A percentile compares a stretch with the other conserved stretches of the same genome.
Conservation (phyloP, 1,140 invertebrate species). For the Yoshiicerus persimilis region DNA sequence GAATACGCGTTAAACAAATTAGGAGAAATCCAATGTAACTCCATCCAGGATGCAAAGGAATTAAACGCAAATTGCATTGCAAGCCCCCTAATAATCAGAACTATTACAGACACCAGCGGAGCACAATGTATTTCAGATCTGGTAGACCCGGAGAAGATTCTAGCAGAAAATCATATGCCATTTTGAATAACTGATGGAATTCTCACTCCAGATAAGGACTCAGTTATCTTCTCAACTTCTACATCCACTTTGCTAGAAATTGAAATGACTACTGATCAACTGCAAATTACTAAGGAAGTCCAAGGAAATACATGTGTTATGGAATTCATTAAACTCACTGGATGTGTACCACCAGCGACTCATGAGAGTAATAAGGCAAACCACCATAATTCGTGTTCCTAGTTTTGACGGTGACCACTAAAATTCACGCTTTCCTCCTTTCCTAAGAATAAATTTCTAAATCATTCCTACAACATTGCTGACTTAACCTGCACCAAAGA, state of each 20-base stretch:
- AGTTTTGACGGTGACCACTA: no score
- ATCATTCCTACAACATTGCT: no score
- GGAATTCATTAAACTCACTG: neutral
- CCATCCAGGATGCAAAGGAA: neutral
- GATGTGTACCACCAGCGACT: no score
- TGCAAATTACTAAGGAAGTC: neutral
- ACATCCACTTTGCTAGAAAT: neutral
- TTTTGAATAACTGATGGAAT: neutral
- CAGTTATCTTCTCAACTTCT: neutral
- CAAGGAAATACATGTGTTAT: neutral
- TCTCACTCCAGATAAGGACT: neutral
- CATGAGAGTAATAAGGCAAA: no score
- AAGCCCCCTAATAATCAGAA: neutral
- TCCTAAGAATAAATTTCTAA: no score
- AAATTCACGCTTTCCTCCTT: no score
- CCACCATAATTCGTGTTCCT: no score
- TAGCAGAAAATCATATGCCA: neutral
- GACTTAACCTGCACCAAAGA: no score
- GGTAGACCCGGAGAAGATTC: neutral
- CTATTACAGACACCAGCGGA: neutral
- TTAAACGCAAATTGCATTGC: neutral
- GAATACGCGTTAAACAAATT: neutral
- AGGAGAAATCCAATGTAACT: conserved; percentile 1
- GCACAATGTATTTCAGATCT: neutral
- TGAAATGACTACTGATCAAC: neutral